Evolutionary conservation across 2,113 vertebrate species (phyloP).

Genomic region (Monopterus albus): DNA sequence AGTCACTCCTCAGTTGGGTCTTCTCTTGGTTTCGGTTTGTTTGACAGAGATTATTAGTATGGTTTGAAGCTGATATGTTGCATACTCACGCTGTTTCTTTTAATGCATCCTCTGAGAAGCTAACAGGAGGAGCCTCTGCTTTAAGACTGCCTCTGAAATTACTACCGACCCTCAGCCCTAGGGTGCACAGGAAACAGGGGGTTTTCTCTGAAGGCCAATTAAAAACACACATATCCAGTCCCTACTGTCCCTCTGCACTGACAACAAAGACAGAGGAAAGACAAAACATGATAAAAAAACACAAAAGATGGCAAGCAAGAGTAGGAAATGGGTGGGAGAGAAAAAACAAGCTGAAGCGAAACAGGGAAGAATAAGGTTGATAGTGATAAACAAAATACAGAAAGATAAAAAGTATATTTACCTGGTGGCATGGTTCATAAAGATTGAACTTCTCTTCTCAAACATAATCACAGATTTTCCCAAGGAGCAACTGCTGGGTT

Average conservation of each 20-base stretch:
- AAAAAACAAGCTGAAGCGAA: conserved; percentile 25
- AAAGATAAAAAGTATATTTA: conserved; percentile 20
- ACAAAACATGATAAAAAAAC: conserved; percentile 34
- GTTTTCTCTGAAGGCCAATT: conserved; percentile 50
- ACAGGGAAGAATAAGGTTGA: not conserved
- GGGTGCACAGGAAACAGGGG: conserved; percentile 43
- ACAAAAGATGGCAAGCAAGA: not conserved
- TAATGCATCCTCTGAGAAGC: conserved; percentile 43
- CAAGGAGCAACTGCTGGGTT: conserved; percentile 19
- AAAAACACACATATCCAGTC: conserved; percentile 46
- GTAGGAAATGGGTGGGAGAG: conserved; percentile 52
- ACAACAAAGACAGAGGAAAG: conserved; percentile 19
- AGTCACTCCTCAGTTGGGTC: conserved; percentile 25
- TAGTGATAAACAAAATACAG: not conserved
- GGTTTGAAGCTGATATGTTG: conserved; percentile 18
- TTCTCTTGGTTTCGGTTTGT: not conserved
- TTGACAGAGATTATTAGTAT: not conserved
- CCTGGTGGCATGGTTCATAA: conserved; percentile 31
- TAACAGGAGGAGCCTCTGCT: conserved; percentile 56
- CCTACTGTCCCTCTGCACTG: conserved; percentile 12
- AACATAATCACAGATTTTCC: not conserved
- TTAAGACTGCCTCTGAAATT: conserved; percentile 36
- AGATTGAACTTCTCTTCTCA: not conserved
- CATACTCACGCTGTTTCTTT: conserved; percentile 11
- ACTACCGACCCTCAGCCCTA: conserved; percentile 33